phyloP scores from a whole-genome alignment of 2,113 vertebrate genomes.

The Sceloporus tristichus region DNA sequence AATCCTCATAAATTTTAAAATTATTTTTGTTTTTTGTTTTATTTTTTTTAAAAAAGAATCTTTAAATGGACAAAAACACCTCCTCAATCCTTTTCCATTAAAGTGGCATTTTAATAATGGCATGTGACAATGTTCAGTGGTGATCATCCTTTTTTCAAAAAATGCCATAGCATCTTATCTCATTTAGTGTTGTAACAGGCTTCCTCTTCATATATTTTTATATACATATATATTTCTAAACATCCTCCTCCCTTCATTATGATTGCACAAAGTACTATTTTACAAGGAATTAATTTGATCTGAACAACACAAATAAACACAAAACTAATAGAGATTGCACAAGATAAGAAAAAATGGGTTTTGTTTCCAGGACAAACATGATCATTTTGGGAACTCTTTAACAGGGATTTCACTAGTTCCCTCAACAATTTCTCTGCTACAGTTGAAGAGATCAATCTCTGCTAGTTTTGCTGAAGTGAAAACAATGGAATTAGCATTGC shows the following conservation, averaged over 20 bases:
- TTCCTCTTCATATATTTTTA: slow-evolving; percentile 77
- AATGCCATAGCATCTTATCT: slow-evolving; percentile 66
- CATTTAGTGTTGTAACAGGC: slow-evolving; percentile 65
- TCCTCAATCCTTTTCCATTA: slow-evolving; percentile 64
- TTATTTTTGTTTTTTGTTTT: slow-evolving; percentile 66
- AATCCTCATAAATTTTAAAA: slow-evolving; percentile 80
- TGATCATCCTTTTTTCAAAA: slow-evolving; percentile 65
- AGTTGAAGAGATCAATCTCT: slow-evolving; percentile 56
- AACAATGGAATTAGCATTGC: slow-evolving; percentile 45
- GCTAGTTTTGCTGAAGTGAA: slow-evolving; percentile 62
- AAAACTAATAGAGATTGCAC: slow-evolving; percentile 84
- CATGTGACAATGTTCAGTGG: slow-evolving; percentile 70
- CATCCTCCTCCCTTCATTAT: slow-evolving; percentile 66
- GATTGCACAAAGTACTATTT: slow-evolving; percentile 82
- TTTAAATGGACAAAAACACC: slow-evolving; percentile 78
- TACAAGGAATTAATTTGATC: slow-evolving; percentile 85
- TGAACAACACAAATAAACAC: slow-evolving; percentile 87
- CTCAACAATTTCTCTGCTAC: slow-evolving; percentile 63
- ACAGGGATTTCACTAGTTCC: slow-evolving; percentile 43
- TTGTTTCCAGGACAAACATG: slow-evolving; percentile 71
- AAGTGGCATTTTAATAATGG: slow-evolving; percentile 75
- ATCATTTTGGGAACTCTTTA: slow-evolving; percentile 64
- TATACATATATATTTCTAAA: slow-evolving; percentile 77
- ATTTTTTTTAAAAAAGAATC: slow-evolving; percentile 69
- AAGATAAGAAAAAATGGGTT: slow-evolving; percentile 77